Evolutionary conservation across 1,140 invertebrate species (phyloP).

Genomic region (Drosophila yakuba): DNA sequence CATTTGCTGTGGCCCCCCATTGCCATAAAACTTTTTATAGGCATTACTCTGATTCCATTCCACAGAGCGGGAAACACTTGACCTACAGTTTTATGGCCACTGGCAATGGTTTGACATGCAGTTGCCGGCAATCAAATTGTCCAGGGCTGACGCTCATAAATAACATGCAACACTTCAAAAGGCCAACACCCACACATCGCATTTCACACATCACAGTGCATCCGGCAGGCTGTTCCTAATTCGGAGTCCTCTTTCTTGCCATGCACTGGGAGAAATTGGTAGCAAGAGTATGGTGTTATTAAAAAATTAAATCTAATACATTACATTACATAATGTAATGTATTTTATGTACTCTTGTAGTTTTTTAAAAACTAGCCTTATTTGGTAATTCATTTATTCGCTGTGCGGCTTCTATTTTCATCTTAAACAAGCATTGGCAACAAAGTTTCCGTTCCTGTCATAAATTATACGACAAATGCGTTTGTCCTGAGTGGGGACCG

Average conservation of each 20-base stretch:
- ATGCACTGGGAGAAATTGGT: neutral
- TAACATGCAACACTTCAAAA: conserved; percentile 76
- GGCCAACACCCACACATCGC: conserved; percentile 59
- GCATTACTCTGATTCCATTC: conserved; percentile 60
- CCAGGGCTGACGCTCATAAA: conserved; percentile 58
- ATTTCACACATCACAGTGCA: conserved; percentile 61
- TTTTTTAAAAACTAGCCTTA: neutral
- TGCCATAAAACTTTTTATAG: conserved; percentile 63
- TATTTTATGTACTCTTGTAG: no score
- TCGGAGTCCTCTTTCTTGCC: neutral
- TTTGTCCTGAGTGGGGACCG: conserved; percentile 68
- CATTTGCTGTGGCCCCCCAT: conserved; percentile 30
- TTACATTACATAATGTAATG: no score
- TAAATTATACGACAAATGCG: conserved; percentile 83
- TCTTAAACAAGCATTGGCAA: conserved; percentile 22
- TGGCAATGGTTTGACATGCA: conserved; percentile 69
- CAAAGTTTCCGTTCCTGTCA: conserved; percentile 53
- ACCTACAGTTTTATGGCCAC: conserved; percentile 66
- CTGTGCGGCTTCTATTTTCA: neutral
- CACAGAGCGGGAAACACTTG: conserved; percentile 52
- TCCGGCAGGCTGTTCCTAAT: conserved; percentile 13
- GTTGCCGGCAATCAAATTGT: conserved; percentile 44
- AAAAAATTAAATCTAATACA: no score
- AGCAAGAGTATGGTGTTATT: no score
- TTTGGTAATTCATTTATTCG: neutral